These are phyloP conservation scores for Oligia fasciuncula DNA, from an alignment of 2,888 invertebrate genomes.

Conservation along the genomic window DNA sequence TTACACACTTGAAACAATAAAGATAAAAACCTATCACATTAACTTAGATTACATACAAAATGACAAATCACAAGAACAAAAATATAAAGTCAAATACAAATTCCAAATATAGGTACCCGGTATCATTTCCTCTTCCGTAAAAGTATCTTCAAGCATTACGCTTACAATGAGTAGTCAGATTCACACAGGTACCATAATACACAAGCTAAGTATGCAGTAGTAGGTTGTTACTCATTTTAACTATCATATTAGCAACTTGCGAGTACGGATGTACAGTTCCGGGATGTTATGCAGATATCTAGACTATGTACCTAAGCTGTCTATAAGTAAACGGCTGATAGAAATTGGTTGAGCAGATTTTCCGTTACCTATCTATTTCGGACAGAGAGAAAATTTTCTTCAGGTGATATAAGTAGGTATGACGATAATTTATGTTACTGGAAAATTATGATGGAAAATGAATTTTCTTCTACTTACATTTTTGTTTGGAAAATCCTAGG, in stretches of 20 bases:
- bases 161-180: conserved; percentile 42
- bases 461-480: neutral
- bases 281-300: neutral
- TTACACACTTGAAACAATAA: neutral
- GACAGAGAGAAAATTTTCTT: too few species aligned
- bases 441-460: conserved; percentile 4
- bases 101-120: neutral
- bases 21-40: neutral
- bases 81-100: conserved; percentile 14
- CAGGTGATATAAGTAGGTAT: neutral
- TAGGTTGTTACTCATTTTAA: conserved; percentile 37
- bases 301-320: neutral
- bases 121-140: conserved; percentile 42
- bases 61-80: neutral
- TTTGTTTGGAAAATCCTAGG: neutral
- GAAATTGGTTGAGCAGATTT: neutral
- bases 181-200: neutral
- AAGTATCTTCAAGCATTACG: conserved; percentile 36
- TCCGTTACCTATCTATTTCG: neutral
- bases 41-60: neutral
- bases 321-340: too few species aligned
- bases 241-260: conserved; percentile 24
- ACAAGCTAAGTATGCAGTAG: neutral
- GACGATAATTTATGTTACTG: too few species aligned
- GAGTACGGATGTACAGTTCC: conserved; percentile 33